Percentiles rank a stretch among this genome's conserved stretches.
phyloP scores from a whole-genome alignment of 92 coral and sea anemone genomes.

The Epizoanthus scotinus region DNA sequence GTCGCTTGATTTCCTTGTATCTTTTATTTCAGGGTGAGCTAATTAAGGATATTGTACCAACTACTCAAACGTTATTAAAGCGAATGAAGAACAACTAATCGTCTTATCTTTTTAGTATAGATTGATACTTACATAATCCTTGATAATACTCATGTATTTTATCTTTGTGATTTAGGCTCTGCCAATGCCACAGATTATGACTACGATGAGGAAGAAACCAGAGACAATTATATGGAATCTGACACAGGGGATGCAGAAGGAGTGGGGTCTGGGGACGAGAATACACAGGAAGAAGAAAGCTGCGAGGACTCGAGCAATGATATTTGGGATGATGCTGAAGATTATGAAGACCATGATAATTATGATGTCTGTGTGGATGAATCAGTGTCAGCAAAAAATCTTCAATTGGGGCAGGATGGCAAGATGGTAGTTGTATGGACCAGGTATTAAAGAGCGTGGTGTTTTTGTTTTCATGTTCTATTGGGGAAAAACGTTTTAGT shows the following conservation, averaged over 20 bases:
- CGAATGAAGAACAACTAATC: no score
- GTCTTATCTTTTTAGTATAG: no score
- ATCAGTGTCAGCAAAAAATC: slow-evolving; percentile 82
- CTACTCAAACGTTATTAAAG: no score
- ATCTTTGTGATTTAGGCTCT: not conserved
- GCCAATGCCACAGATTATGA: slow-evolving; percentile 51
- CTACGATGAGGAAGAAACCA: slow-evolving; percentile 48
- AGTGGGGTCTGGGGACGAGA: slow-evolving; percentile 47
- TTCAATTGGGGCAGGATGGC: slow-evolving; percentile 82
- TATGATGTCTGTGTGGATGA: slow-evolving; percentile 37
- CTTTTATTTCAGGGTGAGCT: no score
- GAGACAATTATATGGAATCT: slow-evolving; percentile 54
- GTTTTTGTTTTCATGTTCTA: no score
- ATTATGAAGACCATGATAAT: slow-evolving; percentile 22
- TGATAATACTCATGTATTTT: not conserved
- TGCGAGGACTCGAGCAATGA: slow-evolving; percentile 43
- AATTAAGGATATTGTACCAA: no score
- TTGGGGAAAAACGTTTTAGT: no score
- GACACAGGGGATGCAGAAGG: slow-evolving; percentile 63
- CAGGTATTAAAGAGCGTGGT: slow-evolving; percentile 56
- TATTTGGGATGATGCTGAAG: slow-evolving; percentile 22
- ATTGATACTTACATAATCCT: no score
- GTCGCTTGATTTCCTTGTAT: no score
- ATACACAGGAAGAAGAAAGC: slow-evolving; percentile 40
- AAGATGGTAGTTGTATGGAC: slow-evolving; percentile 88